A percentile compares a stretch with the other conserved stretches of the same genome.
Evolutionary conservation across 2,888 invertebrate species (phyloP).

Genomic region (Euproctis similis): DNA sequence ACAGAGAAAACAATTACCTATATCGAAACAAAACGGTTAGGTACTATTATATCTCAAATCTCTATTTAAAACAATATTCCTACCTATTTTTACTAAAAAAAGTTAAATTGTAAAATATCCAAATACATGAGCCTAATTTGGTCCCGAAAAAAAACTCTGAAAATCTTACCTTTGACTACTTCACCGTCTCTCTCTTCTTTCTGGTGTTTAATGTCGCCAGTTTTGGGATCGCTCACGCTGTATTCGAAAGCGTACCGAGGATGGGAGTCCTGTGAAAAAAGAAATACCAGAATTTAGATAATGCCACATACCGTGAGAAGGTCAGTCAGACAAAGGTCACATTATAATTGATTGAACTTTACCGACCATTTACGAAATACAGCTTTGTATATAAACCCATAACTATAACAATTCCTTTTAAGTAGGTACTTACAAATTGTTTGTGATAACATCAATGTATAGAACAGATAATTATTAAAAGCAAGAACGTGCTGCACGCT

Average conservation of each 20-base stretch:
- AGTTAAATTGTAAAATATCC: background rate
- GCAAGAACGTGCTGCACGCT: too few relatives aligned
- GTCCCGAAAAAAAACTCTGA: background rate
- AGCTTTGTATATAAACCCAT: too few relatives aligned
- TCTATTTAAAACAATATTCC: background rate
- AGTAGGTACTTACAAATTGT: too few relatives aligned
- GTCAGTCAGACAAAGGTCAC: constrained; percentile 34
- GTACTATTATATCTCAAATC: too few relatives aligned
- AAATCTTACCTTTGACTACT: constrained; percentile 79
- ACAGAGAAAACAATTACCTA: too few relatives aligned
- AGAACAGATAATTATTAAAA: too few relatives aligned
- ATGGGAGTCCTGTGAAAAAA: constrained; percentile 77
- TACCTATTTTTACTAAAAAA: background rate
- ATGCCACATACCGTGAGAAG: constrained; percentile 49
- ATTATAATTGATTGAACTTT: constrained; percentile 22
- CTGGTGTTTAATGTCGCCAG: constrained; percentile 84
- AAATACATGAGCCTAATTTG: background rate
- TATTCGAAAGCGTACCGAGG: constrained; percentile 84
- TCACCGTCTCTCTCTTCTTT: constrained; percentile 84
- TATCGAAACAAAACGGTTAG: too few relatives aligned
- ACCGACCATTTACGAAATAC: constrained; percentile 12
- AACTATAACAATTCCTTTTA: too few relatives aligned
- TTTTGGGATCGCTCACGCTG: constrained; percentile 83
- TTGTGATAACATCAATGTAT: too few relatives aligned
- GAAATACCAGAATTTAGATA: constrained; percentile 25